phyloP scores from a whole-genome alignment of 2,888 invertebrate genomes.

The Chouioia cunea region DNA sequence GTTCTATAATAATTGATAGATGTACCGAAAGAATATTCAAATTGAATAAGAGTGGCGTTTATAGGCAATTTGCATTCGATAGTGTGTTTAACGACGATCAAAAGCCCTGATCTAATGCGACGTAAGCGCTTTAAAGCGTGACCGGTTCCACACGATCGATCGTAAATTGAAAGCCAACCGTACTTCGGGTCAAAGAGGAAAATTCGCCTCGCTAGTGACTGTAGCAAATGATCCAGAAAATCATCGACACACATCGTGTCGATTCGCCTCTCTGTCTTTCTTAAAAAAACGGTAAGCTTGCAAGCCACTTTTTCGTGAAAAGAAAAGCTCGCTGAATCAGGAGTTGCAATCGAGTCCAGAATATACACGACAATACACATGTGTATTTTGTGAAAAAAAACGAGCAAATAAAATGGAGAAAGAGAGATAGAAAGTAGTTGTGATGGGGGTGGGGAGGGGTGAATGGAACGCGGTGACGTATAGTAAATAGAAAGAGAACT shows the following conservation, averaged over 20 bases:
- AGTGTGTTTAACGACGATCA: no score
- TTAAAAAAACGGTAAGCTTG: not conserved
- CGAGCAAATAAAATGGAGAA: constrained; percentile 5
- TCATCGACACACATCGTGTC: constrained; percentile 16
- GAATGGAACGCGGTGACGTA: constrained; percentile 38
- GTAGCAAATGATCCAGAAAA: constrained; percentile 48
- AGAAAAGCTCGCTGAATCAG: constrained; percentile 16
- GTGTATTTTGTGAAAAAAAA: constrained; percentile 18
- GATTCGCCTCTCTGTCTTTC: no score
- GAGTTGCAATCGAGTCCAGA: not conserved
- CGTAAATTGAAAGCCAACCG: constrained; percentile 36
- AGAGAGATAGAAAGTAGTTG: constrained; percentile 27
- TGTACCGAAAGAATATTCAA: no score
- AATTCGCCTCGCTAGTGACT: constrained; percentile 3
- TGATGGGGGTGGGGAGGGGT: constrained; percentile 30
- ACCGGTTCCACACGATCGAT: constrained; percentile 27
- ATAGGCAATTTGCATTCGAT: no score
- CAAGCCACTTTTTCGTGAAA: not conserved
- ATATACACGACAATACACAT: not conserved
- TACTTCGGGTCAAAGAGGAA: constrained; percentile 2
- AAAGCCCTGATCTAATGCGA: not conserved
- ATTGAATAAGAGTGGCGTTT: no score
- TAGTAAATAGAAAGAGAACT: constrained; percentile 41
- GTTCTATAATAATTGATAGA: no score
- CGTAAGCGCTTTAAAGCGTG: constrained; percentile 25